Base-by-base conservation (phyloP, 1,140 invertebrate species). In the Euwallacea similis region DNA sequence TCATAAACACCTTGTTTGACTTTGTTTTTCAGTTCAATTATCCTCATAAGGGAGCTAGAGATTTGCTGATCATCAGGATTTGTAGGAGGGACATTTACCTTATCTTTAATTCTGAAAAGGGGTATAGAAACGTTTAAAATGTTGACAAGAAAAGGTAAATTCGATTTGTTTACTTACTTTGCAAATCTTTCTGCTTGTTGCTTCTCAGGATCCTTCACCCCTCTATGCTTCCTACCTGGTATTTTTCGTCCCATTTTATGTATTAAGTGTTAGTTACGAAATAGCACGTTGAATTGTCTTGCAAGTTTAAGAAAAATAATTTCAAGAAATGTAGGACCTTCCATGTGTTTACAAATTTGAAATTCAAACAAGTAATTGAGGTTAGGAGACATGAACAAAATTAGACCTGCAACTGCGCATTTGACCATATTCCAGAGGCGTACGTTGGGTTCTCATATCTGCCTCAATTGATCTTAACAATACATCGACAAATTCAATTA, bases 211-310 rank as follows among this genome's bases (percentile, higher is more conserved):
- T 91, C 89, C 80, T 89, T 90, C 7, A 90, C 84, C 62, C 88
- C 88, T 66, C 84, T 82, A 75, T 91, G 89, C 81, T 90, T 91
- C 77, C 87, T 88, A 13, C 87, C 88, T 15, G 89, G 88, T 76
- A 91, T 91, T 86, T 91, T 91, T 47, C 89, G 82, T 21, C 89
- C 89, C 89, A 91, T 91, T 76, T 73, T 90, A 85, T 47, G 10
- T 16, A 50, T 33, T 33, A 33, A 33, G 21, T 33, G 21, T 33
- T 33, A 33, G 1, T 33, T 33, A 33, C 4, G 21, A 33, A 33
- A 33, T 33, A 33, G 21, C 21, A 33, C 1, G 21, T 33, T 33
- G 21, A 33, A 33, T 33, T 33, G 21, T 33, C 21, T 33, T 4
- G 21, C 21, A 33, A 33, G 21, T 33, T 33, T 33, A 33, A 33